Conservation (phyloP, 1,140 invertebrate genomes). For the fruit fly (Drosophila melanogaster) region Release_6_plus_ISO1_MT NT_037436.4:21503001-21503500, state of each 20-base stretch:
- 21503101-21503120: conserved; percentile 73
- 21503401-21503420: conserved; percentile 17
- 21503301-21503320: conserved; percentile 55
- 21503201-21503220: conserved; percentile 52
- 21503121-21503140: not conserved
- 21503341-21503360: conserved; percentile 67
- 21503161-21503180: conserved; percentile 50
- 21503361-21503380: conserved; percentile 56
- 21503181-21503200: conserved; percentile 41
- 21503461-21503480: conserved; percentile 51
- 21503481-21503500: conserved; percentile 28
- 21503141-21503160: not conserved
- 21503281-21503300: conserved; percentile 57
- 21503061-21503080: conserved; percentile 71
- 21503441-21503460: conserved; percentile 76
- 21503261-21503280: conserved; percentile 55
- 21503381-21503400: not conserved
- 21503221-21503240: conserved; percentile 61
- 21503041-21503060: conserved; percentile 43
- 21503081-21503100: conserved; percentile 80
- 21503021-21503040: conserved; percentile 48
- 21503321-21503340: conserved; percentile 58
- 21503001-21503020: conserved; percentile 68
- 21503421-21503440: conserved; percentile 53
- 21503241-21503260: conserved; percentile 41